phyloP scores from a whole-genome alignment of 2,113 vertebrate species.

The Hippocampus abdominalis region DNA sequence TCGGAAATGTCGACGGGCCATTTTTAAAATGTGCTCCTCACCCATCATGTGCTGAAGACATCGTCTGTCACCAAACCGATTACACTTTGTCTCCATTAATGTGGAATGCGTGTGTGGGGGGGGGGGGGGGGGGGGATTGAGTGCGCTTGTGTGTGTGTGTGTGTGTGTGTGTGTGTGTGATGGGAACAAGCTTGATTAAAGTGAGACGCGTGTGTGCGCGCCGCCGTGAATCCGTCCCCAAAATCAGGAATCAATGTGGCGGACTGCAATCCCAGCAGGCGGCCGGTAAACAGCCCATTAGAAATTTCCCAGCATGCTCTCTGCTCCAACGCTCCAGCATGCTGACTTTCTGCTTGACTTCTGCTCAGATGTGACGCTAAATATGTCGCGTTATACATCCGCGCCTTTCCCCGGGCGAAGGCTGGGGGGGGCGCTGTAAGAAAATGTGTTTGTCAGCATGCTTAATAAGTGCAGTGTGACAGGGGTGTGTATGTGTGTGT shows the following conservation, averaged over 20 bases:
- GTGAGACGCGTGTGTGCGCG: slow-evolving; percentile 61
- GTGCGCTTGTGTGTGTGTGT: neutral
- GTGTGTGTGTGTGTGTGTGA: slow-evolving; percentile 21
- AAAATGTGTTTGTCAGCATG: slow-evolving; percentile 23
- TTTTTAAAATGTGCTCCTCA: slow-evolving; percentile 70
- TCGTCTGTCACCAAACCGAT: slow-evolving; percentile 68
- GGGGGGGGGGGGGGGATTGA: slow-evolving; percentile 11
- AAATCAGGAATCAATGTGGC: slow-evolving; percentile 65
- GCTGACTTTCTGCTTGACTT: slow-evolving; percentile 53
- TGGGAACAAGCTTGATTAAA: slow-evolving; percentile 69
- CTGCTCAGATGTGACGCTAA: slow-evolving; percentile 37
- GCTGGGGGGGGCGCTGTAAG: slow-evolving; percentile 1
- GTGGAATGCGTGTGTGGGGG: slow-evolving; percentile 35
- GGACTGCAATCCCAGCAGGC: slow-evolving; percentile 46
- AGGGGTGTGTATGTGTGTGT: neutral
- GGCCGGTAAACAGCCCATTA: slow-evolving; percentile 69
- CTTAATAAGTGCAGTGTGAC: slow-evolving; percentile 8
- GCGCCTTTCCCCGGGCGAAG: slow-evolving; percentile 20
- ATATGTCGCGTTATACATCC: slow-evolving; percentile 46
- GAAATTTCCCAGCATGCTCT: slow-evolving; percentile 57
- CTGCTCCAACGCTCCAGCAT: slow-evolving; percentile 40
- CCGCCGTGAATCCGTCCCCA: slow-evolving; percentile 53
- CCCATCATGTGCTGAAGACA: slow-evolving; percentile 76
- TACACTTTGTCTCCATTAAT: slow-evolving; percentile 65
- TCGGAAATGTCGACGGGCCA: slow-evolving; percentile 46